A percentile compares a stretch with the other conserved stretches of the same genome.
Conservation (phyloP, 2,797 vertebrate species). For the Tiaroga cobitis region DNA sequence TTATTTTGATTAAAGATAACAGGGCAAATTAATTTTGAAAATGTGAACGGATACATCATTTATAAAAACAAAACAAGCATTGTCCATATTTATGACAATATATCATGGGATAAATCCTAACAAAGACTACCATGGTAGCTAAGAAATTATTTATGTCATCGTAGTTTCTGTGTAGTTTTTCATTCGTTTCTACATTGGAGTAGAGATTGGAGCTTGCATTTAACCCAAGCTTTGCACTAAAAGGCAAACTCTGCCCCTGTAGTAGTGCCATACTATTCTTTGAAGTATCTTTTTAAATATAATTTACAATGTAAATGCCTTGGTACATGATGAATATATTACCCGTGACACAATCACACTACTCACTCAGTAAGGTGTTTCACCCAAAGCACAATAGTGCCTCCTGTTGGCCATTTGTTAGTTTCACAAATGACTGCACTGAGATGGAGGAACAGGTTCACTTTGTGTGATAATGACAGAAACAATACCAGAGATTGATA, state of each 20-base stretch:
- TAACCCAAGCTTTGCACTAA: background rate
- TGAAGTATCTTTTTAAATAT: background rate
- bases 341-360: too few relatives aligned
- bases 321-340: background rate
- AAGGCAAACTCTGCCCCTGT: background rate
- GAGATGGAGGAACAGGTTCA: background rate
- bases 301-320: background rate
- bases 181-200: background rate
- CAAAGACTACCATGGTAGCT: too few relatives aligned
- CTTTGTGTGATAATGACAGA: background rate
- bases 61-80: too few relatives aligned
- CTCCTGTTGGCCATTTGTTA: background rate
- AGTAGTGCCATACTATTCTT: background rate
- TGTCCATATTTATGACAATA: too few relatives aligned
- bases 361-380: background rate
- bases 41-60: too few relatives aligned
- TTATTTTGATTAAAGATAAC: background rate
- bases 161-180: background rate
- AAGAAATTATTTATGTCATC: too few relatives aligned
- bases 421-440: background rate
- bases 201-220: too few relatives aligned
- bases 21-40: too few relatives aligned
- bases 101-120: too few relatives aligned
- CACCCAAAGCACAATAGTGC: background rate
- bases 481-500: background rate